A percentile compares a stretch with the other conserved stretches of the same genome.
Conservation (phyloP, 2,113 vertebrate genomes). For the Diadophis punctatus region DNA sequence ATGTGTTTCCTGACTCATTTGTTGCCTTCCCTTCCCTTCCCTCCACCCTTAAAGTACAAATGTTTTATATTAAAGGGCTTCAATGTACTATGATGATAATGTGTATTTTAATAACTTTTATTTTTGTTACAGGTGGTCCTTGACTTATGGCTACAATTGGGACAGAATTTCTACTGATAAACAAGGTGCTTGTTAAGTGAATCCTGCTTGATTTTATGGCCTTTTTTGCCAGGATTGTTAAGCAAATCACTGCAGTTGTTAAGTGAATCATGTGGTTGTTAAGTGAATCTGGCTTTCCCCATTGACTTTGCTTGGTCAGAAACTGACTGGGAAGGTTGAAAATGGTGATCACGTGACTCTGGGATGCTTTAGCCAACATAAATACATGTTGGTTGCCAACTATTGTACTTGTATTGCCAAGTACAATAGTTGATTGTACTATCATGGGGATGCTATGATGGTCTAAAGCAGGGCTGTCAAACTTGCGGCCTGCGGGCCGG, state of each 20-base stretch:
- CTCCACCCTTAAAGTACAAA: not conserved
- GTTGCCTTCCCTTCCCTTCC: not conserved
- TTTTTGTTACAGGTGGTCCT: not conserved
- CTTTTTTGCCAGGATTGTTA: not conserved
- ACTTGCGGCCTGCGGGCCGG: too few species aligned
- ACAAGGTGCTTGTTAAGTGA: not conserved
- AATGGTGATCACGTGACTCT: not conserved
- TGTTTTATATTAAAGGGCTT: not conserved
- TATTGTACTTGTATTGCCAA: too few species aligned
- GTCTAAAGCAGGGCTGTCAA: too few species aligned
- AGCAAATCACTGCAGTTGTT: not conserved
- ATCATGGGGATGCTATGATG: too few species aligned
- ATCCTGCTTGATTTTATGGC: not conserved
- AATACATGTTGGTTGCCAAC: too few species aligned
- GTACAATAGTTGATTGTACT: too few species aligned
- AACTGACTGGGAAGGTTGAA: not conserved
- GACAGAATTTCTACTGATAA: not conserved
- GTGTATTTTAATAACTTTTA: not conserved
- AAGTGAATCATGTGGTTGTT: too few species aligned
- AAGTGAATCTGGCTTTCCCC: not conserved
- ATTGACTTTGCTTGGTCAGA: not conserved
- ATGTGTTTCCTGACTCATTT: not conserved
- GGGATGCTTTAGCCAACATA: not conserved
- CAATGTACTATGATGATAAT: not conserved
- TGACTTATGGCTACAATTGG: not conserved